Conservation (phyloP, 1,140 invertebrate species). For the Drosophila saltans region DNA sequence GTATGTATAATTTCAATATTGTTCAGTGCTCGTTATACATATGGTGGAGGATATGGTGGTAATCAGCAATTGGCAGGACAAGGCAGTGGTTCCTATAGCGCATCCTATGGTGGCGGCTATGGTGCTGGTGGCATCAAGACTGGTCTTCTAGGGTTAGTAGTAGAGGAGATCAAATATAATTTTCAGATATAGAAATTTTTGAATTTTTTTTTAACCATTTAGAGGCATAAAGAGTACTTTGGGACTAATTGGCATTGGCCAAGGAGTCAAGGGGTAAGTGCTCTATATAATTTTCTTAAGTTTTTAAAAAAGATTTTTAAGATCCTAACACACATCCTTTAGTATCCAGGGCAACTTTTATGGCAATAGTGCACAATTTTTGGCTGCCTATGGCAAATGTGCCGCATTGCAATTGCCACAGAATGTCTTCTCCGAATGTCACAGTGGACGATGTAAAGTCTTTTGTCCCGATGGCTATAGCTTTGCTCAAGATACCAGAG, state of each 20-base stretch:
- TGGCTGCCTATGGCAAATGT: slow-evolving; percentile 57
- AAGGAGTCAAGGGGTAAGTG: slow-evolving; percentile 44
- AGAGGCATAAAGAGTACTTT: slow-evolving; percentile 54
- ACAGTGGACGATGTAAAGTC: slow-evolving; percentile 84
- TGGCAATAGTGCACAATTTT: slow-evolving; percentile 27
- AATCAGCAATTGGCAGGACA: slow-evolving; percentile 2
- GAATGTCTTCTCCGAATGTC: slow-evolving; percentile 61
- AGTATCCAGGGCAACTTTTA: slow-evolving; percentile 60
- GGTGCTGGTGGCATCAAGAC: slow-evolving; percentile 1
- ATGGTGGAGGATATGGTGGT: slow-evolving; percentile 34
- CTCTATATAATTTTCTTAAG: background rate
- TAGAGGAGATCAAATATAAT: background rate
- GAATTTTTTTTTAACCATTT: no score
- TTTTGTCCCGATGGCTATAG: slow-evolving; percentile 85
- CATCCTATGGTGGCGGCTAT: slow-evolving; percentile 28
- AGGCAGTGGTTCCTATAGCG: slow-evolving; percentile 6
- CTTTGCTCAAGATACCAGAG: slow-evolving; percentile 85
- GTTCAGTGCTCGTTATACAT: slow-evolving; percentile 44
- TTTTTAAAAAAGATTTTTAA: background rate
- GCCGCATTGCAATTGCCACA: slow-evolving; percentile 44
- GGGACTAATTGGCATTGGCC: slow-evolving; percentile 44
- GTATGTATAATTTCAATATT: slow-evolving; percentile 15
- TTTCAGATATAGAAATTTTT: background rate
- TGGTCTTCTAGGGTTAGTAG: slow-evolving; percentile 1
- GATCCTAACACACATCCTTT: background rate